phyloP scores from a whole-genome alignment of 2,888 invertebrate genomes.

The Agriopis aurantiaria region DNA sequence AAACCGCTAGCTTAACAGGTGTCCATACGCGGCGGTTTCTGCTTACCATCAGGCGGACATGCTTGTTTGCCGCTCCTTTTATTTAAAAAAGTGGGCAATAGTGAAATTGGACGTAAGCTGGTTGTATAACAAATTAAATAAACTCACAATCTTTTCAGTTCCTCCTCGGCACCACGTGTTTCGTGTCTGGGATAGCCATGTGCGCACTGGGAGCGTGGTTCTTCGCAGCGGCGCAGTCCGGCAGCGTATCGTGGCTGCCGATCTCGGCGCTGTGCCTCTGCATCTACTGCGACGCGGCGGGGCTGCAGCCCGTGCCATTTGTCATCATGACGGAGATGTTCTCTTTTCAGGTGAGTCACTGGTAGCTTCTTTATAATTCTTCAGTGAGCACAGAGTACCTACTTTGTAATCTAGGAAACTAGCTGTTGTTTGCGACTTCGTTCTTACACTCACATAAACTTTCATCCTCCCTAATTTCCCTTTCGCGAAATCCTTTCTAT shows the following conservation, averaged over 20 bases:
- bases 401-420: no score
- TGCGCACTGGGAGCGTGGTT: constrained; percentile 75
- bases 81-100: no score
- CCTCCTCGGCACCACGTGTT: constrained; percentile 71
- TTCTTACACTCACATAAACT: no score
- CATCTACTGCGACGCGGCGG: constrained; percentile 81
- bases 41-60: no score
- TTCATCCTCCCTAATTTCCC: no score
- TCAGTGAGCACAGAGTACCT: no score
- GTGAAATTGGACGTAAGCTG: neutral
- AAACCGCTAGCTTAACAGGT: no score
- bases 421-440: no score
- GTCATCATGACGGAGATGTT: constrained; percentile 84
- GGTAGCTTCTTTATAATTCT: no score
- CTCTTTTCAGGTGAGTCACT: constrained; percentile 69
- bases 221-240: constrained; percentile 55
- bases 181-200: constrained; percentile 74
- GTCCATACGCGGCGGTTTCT: no score
- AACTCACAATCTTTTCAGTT: constrained; percentile 61
- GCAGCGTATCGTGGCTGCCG: constrained; percentile 66
- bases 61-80: no score
- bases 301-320: constrained; percentile 79
- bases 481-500: no score
- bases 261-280: constrained; percentile 75
- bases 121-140: neutral